Conservation (phyloP, 2,797 vertebrate genomes). For the Aselliscus stoliczkanus region DNA sequence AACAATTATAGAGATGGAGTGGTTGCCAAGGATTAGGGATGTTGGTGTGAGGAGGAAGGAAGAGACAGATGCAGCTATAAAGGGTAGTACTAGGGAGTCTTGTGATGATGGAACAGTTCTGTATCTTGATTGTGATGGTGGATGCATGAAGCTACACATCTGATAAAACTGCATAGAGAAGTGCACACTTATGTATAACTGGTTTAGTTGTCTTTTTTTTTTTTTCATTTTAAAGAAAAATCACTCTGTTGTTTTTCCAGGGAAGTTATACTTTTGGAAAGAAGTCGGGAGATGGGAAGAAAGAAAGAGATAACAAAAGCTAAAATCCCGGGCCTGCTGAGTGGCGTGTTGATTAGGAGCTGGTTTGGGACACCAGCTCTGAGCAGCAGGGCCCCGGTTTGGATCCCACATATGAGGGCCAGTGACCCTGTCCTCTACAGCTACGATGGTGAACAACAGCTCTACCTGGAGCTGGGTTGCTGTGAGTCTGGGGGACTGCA, state of each 20-base stretch:
- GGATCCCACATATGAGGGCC: no score
- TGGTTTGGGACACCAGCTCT: no score
- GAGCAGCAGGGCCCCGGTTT: no score
- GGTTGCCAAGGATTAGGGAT: background rate
- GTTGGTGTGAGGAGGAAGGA: no score
- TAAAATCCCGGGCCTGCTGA: no score
- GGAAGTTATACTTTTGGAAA: background rate
- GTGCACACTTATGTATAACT: background rate
- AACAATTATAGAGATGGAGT: background rate
- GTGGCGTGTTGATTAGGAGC: no score
- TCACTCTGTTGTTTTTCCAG: background rate
- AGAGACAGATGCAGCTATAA: background rate
- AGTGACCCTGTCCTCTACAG: no score
- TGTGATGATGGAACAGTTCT: background rate
- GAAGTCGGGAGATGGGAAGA: background rate
- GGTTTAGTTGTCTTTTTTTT: background rate
- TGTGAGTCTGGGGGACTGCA: no score
- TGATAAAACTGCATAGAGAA: background rate
- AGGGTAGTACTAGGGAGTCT: background rate
- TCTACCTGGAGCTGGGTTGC: no score
- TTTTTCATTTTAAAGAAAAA: constrained; percentile 46
- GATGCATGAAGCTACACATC: background rate
- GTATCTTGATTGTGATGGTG: background rate
- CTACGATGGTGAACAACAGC: no score
- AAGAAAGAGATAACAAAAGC: background rate